Evolutionary conservation across 2,113 vertebrate species (phyloP).

Genomic region (Sminthopsis crassicaudata): DNA sequence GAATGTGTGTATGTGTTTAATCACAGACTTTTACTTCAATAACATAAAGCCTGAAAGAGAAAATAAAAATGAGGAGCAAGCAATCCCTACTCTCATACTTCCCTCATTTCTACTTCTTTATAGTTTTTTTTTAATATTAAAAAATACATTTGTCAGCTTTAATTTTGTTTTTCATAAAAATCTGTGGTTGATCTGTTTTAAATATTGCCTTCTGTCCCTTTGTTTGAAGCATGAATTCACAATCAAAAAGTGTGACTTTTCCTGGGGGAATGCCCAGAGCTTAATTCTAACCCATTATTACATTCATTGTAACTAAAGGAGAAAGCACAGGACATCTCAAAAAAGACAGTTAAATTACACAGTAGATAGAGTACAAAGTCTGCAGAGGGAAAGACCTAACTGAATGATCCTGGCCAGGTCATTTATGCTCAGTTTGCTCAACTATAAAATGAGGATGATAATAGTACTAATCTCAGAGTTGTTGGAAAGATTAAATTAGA

Average conservation of each 20-base stretch:
- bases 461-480: neutral
- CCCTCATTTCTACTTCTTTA: neutral
- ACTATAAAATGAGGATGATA: neutral
- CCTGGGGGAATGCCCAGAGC: neutral
- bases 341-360: neutral
- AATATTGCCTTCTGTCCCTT: neutral
- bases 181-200: neutral
- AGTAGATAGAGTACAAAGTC: neutral
- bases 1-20: no score
- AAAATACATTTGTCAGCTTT: neutral
- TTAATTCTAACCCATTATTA: neutral
- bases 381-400: neutral
- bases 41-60: neutral
- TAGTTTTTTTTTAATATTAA: neutral
- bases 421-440: neutral
- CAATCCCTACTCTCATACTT: neutral
- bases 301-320: neutral
- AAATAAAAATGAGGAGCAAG: neutral
- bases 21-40: neutral
- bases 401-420: neutral
- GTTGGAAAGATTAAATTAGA: neutral
- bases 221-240: neutral
- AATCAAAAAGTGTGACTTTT: neutral
- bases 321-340: neutral
- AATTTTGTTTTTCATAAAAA: neutral